A percentile compares a stretch with the other conserved stretches of the same genome.
These are phyloP conservation scores for Dendroctonus valens DNA, from an alignment of 1,140 invertebrate genomes.

Conservation along the genomic window DNA sequence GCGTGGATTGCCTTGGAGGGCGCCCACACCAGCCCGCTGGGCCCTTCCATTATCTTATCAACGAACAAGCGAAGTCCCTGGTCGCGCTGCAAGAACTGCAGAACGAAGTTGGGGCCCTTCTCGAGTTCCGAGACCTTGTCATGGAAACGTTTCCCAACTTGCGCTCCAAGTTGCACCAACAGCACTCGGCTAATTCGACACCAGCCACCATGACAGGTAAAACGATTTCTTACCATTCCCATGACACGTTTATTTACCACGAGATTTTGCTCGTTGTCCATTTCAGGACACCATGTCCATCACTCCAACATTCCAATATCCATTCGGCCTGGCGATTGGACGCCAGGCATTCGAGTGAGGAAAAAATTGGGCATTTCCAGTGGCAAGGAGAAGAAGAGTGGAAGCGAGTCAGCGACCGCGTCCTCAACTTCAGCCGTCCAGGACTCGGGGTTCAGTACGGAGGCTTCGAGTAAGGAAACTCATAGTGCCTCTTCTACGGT, in stretches of 20 bases:
- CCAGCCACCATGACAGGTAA: slow-evolving; percentile 47
- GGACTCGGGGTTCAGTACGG: slow-evolving; percentile 82
- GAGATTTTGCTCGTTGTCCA: neutral
- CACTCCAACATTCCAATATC: slow-evolving; percentile 47
- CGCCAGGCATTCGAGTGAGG: slow-evolving; percentile 69
- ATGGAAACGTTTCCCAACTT: slow-evolving; percentile 89
- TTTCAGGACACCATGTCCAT: slow-evolving; percentile 29
- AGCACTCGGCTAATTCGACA: slow-evolving; percentile 53
- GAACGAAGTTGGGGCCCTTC: slow-evolving; percentile 84
- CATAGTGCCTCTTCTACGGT: slow-evolving; percentile 60
- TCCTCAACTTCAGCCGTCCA: slow-evolving; percentile 59
- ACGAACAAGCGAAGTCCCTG: slow-evolving; percentile 77
- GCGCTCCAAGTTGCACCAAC: slow-evolving; percentile 67
- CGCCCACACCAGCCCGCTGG: slow-evolving; percentile 55
- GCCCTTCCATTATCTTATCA: slow-evolving; percentile 76
- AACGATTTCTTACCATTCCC: neutral
- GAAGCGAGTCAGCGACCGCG: slow-evolving; percentile 57
- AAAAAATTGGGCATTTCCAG: slow-evolving; percentile 60
- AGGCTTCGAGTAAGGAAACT: slow-evolving; percentile 74
- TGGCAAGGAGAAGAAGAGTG: slow-evolving; percentile 58
- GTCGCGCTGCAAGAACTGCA: slow-evolving; percentile 79
- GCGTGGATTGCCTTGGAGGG: slow-evolving; percentile 71
- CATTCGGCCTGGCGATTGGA: slow-evolving; percentile 66
- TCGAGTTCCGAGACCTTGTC: slow-evolving; percentile 87
- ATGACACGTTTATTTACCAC: too few species aligned